Percentiles rank a stretch among this genome's conserved stretches.
Evolutionary conservation across 1,140 invertebrate species (phyloP).

Genomic region (Tetragnatha versicolor): DNA sequence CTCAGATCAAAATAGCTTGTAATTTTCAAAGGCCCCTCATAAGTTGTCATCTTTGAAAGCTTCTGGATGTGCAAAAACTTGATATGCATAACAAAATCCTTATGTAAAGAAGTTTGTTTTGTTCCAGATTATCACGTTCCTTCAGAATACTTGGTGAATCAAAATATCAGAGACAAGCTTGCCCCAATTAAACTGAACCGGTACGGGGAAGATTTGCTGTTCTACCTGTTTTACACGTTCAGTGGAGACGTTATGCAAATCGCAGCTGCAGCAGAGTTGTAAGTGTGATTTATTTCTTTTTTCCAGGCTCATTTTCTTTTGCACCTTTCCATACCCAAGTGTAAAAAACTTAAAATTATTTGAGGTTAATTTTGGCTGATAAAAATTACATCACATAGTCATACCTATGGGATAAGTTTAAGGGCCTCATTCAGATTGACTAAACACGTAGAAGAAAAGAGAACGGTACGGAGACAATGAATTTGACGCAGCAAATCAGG

Average conservation of each 20-base stretch:
- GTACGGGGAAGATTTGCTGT: conserved; percentile 98
- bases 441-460: too few relatives aligned
- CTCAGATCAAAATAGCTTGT: too few relatives aligned
- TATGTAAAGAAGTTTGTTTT: conserved; percentile 44
- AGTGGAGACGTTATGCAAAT: conserved; percentile 97
- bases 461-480: too few relatives aligned
- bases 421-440: too few relatives aligned
- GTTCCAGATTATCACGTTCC: conserved; percentile 92
- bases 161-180: conserved; percentile 74
- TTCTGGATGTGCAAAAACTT: not conserved
- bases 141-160: conserved; percentile 96
- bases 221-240: conserved; percentile 99
- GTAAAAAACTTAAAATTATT: too few relatives aligned
- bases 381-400: too few relatives aligned
- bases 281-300: conserved; percentile 66
- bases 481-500: too few relatives aligned
- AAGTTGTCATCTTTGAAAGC: not conserved
- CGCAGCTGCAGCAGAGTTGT: conserved; percentile 95
- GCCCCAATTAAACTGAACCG: conserved; percentile 93
- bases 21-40: too few relatives aligned
- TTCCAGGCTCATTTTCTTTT: too few relatives aligned
- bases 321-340: too few relatives aligned
- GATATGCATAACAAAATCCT: conserved; percentile 11
- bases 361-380: too few relatives aligned
- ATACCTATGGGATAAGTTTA: too few relatives aligned